Evolutionary conservation across 37 sponge, comb jelly and placozoan species (phyloP).

Genomic region (Geodia barretti): DNA sequence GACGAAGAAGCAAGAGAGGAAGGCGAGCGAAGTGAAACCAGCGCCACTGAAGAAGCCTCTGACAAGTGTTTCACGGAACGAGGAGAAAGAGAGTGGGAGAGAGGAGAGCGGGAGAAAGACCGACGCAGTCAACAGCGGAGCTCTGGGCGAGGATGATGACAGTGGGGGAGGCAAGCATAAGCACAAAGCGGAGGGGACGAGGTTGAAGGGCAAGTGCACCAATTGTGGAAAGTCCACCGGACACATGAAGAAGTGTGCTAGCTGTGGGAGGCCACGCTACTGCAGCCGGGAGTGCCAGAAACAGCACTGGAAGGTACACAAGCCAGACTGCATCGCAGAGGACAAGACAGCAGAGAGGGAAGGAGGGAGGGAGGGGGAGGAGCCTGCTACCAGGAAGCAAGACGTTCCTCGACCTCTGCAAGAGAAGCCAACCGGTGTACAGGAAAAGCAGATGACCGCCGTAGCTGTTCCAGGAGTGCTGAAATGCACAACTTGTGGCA

Average conservation of each 20-base stretch:
- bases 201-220: neutral
- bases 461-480: neutral
- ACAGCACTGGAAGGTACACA: neutral
- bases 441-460: no score
- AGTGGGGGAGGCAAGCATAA: no score
- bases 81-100: no score
- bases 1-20: no score
- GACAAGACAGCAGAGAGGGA: neutral
- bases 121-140: no score
- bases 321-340: neutral
- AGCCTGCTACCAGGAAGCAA: neutral
- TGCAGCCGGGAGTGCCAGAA: neutral
- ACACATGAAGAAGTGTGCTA: neutral
- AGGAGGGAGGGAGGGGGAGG: neutral
- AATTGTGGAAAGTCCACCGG: neutral
- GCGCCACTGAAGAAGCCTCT: no score
- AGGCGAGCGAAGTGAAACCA: no score
- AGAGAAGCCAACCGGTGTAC: neutral
- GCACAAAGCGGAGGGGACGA: no score
- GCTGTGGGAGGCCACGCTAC: neutral
- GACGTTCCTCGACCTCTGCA: neutral
- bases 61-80: no score
- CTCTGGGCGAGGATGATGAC: no score
- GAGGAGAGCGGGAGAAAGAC: no score
- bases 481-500: neutral